Conservation (phyloP, 1,140 invertebrate genomes). For the Andricus grossulariae region DNA sequence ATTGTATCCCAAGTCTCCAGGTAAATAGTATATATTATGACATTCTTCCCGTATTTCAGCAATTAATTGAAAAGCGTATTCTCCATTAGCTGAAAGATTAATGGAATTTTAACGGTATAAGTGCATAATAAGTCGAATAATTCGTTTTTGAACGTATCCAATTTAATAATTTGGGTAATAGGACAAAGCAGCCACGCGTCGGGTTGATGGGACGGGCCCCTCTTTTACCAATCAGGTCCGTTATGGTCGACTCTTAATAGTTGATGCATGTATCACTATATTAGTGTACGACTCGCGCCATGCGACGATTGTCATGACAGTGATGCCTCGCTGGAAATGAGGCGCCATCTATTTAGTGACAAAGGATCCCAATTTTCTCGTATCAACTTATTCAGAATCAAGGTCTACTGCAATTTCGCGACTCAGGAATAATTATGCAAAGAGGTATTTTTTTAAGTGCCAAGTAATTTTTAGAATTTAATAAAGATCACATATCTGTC, state of each 20-base stretch:
- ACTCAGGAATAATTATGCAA: too few relatives aligned
- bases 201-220: slow-evolving; percentile 10
- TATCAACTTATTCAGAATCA: not conserved
- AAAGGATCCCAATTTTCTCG: not conserved
- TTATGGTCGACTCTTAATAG: slow-evolving; percentile 21
- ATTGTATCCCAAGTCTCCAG: too few relatives aligned
- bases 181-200: slow-evolving; percentile 38
- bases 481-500: too few relatives aligned
- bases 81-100: not conserved
- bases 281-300: slow-evolving; percentile 7
- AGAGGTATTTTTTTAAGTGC: too few relatives aligned
- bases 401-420: too few relatives aligned
- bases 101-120: not conserved
- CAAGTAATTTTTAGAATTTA: too few relatives aligned
- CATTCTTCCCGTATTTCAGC: too few relatives aligned
- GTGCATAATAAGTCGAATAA: not conserved
- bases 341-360: slow-evolving; percentile 13
- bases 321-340: not conserved
- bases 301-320: not conserved
- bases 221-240: slow-evolving; percentile 37
- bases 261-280: slow-evolving; percentile 5
- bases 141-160: slow-evolving; percentile 11
- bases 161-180: slow-evolving; percentile 22
- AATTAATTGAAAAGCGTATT: too few relatives aligned
- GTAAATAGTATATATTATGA: too few relatives aligned